Conservation (phyloP, 2,797 vertebrate genomes). For the Novumbra hubbsi region DNA sequence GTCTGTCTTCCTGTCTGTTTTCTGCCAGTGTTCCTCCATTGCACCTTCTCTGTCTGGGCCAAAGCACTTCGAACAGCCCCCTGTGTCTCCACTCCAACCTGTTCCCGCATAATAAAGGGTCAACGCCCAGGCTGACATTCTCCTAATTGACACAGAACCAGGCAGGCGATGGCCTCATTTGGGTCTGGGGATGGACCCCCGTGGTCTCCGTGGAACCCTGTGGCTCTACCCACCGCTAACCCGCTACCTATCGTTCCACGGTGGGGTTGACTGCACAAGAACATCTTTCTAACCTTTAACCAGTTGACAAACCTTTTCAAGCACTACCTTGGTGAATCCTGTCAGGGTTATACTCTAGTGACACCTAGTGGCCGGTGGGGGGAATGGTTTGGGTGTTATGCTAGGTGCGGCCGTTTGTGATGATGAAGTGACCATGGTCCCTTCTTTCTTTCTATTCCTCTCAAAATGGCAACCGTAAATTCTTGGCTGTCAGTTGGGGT, state of each 20-base stretch:
- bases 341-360: constrained; percentile 18
- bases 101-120: constrained; percentile 62
- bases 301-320: not conserved
- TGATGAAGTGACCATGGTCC: constrained; percentile 18
- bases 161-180: constrained; percentile 56
- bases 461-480: constrained; percentile 30
- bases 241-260: not conserved
- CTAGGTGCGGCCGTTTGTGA: not conserved
- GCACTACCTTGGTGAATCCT: not conserved
- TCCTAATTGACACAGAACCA: constrained; percentile 70
- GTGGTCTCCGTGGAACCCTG: constrained; percentile 35
- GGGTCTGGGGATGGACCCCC: constrained; percentile 54
- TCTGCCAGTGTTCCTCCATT: constrained; percentile 38
- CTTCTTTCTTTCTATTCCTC: constrained; percentile 30
- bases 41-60: constrained; percentile 30
- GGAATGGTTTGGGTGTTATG: not conserved
- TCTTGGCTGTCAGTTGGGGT: constrained; percentile 27
- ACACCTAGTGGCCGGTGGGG: constrained; percentile 38
- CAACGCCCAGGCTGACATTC: constrained; percentile 70
- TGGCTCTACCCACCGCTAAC: constrained; percentile 36
- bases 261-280: not conserved
- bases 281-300: not conserved
- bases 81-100: constrained; percentile 52
- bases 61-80: constrained; percentile 45
- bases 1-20: no score